Evolutionary conservation across 1,140 invertebrate genomes (phyloP), one percentile per base, ranked within the genome.

Genomic region (Arctopsyche grandis): DNA sequence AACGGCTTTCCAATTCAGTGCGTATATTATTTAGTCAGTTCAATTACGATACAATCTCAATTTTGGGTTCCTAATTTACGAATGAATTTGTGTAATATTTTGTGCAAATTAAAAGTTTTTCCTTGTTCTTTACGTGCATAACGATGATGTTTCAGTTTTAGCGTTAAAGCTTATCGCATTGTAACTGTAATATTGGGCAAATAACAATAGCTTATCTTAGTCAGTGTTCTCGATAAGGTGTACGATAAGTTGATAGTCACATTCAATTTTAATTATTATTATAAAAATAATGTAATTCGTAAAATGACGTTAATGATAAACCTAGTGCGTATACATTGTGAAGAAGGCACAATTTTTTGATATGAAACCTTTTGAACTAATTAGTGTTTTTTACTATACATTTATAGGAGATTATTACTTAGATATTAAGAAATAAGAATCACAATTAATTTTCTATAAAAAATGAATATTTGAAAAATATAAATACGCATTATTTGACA

Each of bases 361-460:
- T 66, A 66, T 66, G 63, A 66, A 66, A 66, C 63, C 24, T 66
- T 66, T 66, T 24, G 9, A 29, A 66, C 14, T 22, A 66, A 66
- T 66, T 26, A 66, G 63, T 66, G 63, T 66, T 66, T 66, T 66
- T 66, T 66, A 66, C 24, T 66, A 22, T 66, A 60, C 48, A 52
- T 38, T 38, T 38, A 38, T 38, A 38, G 29, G 29, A 38, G 29
- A 38, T 38, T 38, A 38, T 38, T 38, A 38, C 29, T 38, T 38
- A 60, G 56, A 21, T 19, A 19, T 9, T 60, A 60, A n/a, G 16
- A 52, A n/a, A 52, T 52, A 52, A 52, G 21, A 60, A 60, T 60
- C 56, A 60, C 56, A 60, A 60, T 60, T 60, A 60, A 60, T 60
- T 60, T 60, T 60, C 56, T 60, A 60, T 60, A 60, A 60, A 60